These are phyloP conservation scores for Tenthredo amoena DNA, from an alignment of 2,888 invertebrate species.

Conservation along the genomic window DNA sequence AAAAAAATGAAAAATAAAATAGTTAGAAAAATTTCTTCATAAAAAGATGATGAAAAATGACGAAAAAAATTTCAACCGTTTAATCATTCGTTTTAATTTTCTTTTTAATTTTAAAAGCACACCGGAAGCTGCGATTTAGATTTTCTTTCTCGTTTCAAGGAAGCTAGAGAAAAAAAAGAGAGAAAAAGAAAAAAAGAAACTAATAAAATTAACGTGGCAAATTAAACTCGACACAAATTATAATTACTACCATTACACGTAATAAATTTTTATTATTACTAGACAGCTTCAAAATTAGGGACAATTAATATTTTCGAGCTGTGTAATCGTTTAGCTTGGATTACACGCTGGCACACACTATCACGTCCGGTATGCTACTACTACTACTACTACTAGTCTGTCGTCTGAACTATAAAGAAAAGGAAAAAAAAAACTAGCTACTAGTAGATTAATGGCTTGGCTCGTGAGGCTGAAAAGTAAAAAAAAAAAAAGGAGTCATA, in stretches of 20 bases:
- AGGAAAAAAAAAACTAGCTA: conserved; percentile 10
- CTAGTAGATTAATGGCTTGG: conserved; percentile 24
- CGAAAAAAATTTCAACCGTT: too few relatives aligned
- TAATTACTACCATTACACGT: neutral
- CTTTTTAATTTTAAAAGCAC: too few relatives aligned
- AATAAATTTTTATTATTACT: conserved; percentile 17
- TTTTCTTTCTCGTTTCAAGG: neutral
- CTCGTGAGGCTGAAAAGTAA: neutral
- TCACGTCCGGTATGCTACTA: neutral
- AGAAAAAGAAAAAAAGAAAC: neutral
- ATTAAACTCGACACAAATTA: conserved; percentile 7
- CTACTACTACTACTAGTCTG: neutral
- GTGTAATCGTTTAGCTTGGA: conserved; percentile 11
- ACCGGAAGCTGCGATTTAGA: too few relatives aligned
- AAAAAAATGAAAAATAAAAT: neutral
- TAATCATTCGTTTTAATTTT: too few relatives aligned
- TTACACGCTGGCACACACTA: neutral
- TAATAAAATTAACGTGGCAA: neutral
- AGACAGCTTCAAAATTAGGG: conserved; percentile 3
- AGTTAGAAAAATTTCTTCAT: too few relatives aligned
- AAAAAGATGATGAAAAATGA: too few relatives aligned
- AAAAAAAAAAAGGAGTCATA: neutral
- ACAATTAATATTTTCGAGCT: conserved; percentile 22
- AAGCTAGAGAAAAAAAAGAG: neutral
- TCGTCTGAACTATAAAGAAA: conserved; percentile 3